A percentile compares a stretch with the other conserved stretches of the same genome.
Evolutionary conservation across 2,888 invertebrate species (phyloP).

Genomic region (Suillia variegata): DNA sequence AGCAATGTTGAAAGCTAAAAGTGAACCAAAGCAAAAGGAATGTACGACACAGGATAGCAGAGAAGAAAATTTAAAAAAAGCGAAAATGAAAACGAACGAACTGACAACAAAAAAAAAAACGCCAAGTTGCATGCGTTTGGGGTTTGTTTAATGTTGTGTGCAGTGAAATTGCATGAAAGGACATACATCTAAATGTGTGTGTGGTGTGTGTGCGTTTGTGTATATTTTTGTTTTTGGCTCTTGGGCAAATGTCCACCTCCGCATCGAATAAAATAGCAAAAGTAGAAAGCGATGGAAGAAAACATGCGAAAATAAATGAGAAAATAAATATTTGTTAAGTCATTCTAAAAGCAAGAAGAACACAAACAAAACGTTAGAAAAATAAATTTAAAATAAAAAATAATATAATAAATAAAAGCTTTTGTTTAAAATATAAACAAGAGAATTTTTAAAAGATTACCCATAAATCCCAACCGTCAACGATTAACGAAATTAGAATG

Average conservation of each 20-base stretch:
- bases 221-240: conserved; percentile 27
- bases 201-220: conserved; percentile 21
- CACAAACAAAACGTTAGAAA: neutral
- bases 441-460: too few relatives aligned
- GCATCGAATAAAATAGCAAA: conserved; percentile 7
- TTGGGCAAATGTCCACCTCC: conserved; percentile 41
- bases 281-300: conserved; percentile 3
- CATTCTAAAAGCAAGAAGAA: neutral
- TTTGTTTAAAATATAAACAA: conserved; percentile 31
- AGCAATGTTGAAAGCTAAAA: conserved; percentile 36
- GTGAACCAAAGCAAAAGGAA: conserved; percentile 26
- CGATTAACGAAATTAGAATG: too few relatives aligned
- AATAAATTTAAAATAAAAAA: neutral
- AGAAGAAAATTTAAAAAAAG: conserved; percentile 18
- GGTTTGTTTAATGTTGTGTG: conserved; percentile 40
- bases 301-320: conserved; percentile 9
- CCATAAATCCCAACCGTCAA: too few relatives aligned
- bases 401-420: neutral
- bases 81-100: conserved; percentile 17
- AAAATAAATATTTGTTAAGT: neutral
- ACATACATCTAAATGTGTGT: conserved; percentile 28
- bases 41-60: conserved; percentile 7
- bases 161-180: conserved; percentile 36
- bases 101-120: conserved; percentile 1
- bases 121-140: conserved; percentile 28